Conservation (phyloP, 2,888 invertebrate species). For the Phortica magna region DNA sequence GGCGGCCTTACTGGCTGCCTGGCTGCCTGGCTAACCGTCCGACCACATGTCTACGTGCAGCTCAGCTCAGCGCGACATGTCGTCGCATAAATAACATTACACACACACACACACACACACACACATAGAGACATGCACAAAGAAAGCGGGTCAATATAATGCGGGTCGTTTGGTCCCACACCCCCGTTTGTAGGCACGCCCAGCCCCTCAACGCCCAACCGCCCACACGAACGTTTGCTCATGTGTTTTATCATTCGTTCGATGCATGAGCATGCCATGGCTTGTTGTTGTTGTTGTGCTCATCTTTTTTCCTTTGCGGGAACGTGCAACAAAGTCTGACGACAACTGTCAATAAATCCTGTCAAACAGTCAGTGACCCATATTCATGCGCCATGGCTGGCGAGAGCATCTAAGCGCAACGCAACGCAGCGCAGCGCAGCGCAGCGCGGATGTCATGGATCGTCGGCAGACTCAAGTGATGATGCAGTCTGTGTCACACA, state of each 20-base stretch:
- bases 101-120: neutral
- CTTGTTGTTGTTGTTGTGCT: no score
- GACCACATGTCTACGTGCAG: neutral
- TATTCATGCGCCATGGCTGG: neutral
- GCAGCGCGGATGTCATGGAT: no score
- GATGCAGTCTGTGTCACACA: no score
- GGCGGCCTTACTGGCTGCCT: neutral
- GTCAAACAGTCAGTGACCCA: conserved; percentile 52
- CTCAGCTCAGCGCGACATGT: conserved; percentile 1
- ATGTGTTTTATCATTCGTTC: neutral
- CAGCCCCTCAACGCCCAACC: neutral
- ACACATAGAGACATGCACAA: neutral
- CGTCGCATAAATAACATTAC: conserved; percentile 9
- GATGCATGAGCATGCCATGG: neutral
- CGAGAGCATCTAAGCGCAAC: neutral
- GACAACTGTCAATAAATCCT: conserved; percentile 47
- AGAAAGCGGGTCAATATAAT: neutral
- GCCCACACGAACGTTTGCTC: neutral
- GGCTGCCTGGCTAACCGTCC: neutral
- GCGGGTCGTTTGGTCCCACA: neutral
- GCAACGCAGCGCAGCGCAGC: no score
- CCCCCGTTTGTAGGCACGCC: no score
- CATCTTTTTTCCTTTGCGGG: neutral
- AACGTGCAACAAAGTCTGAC: conserved; percentile 16
- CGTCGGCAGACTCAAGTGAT: no score